A percentile compares a stretch with the other conserved stretches of the same genome.
Conservation (phyloP, 2,888 invertebrate species). For the Aradus depressus region DNA sequence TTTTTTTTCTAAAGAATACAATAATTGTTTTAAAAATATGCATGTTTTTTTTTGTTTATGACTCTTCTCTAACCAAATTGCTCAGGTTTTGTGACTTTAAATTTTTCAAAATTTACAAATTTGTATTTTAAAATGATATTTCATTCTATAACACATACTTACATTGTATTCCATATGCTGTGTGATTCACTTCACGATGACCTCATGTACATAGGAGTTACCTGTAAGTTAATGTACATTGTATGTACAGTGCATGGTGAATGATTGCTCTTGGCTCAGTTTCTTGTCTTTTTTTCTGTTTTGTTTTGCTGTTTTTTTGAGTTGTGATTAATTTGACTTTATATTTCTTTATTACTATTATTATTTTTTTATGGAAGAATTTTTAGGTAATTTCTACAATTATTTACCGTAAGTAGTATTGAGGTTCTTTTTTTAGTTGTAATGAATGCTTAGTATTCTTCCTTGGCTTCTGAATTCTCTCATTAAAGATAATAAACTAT, state of each 20-base stretch:
- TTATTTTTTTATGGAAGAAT: no score
- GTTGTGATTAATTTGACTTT: background rate
- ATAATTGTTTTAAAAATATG: background rate
- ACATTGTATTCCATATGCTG: slow-evolving; percentile 16
- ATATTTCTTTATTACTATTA: background rate
- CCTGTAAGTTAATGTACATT: slow-evolving; percentile 38
- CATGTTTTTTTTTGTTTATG: background rate
- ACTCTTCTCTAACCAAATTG: background rate
- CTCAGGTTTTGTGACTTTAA: background rate
- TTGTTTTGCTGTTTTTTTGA: background rate
- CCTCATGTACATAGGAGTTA: slow-evolving; percentile 21
- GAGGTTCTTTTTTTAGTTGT: no score
- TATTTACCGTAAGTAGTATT: no score
- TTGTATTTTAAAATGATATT: slow-evolving; percentile 8
- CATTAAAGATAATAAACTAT: no score
- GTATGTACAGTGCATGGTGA: slow-evolving; percentile 34
- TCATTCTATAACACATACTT: slow-evolving; percentile 10
- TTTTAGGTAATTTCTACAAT: no score
- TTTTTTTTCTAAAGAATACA: background rate
- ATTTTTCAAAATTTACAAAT: background rate
- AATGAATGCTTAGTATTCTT: no score
- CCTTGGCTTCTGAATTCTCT: no score
- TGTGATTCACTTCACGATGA: slow-evolving; percentile 11
- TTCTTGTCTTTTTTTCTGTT: slow-evolving; percentile 1
- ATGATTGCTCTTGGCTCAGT: background rate